These are phyloP conservation scores for Ennomos erosarius DNA, from an alignment of 2,888 invertebrate species.

Conservation along the genomic window DNA sequence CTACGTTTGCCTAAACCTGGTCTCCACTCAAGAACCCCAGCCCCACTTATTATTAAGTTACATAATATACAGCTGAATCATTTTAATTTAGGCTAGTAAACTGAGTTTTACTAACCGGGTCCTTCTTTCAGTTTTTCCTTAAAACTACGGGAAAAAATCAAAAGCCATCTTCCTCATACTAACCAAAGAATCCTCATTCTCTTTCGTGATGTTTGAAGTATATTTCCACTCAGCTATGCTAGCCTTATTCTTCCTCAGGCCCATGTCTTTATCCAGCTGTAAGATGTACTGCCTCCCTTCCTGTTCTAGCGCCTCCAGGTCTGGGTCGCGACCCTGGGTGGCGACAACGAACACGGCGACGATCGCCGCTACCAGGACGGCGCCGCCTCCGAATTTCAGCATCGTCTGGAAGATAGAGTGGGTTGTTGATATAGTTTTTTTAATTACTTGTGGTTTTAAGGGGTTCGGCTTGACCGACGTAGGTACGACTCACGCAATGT, in stretches of 20 bases:
- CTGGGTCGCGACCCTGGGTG: constrained; percentile 80
- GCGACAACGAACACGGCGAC: constrained; percentile 81
- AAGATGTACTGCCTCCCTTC: constrained; percentile 87
- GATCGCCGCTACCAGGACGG: constrained; percentile 74
- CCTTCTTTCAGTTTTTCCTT: too few relatives aligned
- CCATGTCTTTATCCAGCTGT: constrained; percentile 86
- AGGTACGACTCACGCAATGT: too few relatives aligned
- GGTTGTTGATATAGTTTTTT: too few relatives aligned
- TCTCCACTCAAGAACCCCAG: too few relatives aligned
- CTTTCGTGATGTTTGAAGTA: constrained; percentile 90
- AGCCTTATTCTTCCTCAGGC: constrained; percentile 84
- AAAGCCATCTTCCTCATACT: constrained; percentile 22
- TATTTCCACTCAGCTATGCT: constrained; percentile 90
- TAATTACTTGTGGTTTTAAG: too few relatives aligned
- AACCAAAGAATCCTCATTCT: constrained; percentile 82
- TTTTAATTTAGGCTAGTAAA: too few relatives aligned
- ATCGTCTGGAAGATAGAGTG: constrained; percentile 66
- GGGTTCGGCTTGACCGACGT: too few relatives aligned
- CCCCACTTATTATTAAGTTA: too few relatives aligned
- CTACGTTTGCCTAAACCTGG: too few relatives aligned
- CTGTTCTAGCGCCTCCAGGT: constrained; percentile 82
- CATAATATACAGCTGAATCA: too few relatives aligned
- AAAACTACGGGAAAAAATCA: too few relatives aligned
- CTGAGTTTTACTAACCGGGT: too few relatives aligned
- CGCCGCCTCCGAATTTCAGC: constrained; percentile 79